Conservation (phyloP, 1,140 invertebrate genomes). For the Pseudoatta argentina region DNA sequence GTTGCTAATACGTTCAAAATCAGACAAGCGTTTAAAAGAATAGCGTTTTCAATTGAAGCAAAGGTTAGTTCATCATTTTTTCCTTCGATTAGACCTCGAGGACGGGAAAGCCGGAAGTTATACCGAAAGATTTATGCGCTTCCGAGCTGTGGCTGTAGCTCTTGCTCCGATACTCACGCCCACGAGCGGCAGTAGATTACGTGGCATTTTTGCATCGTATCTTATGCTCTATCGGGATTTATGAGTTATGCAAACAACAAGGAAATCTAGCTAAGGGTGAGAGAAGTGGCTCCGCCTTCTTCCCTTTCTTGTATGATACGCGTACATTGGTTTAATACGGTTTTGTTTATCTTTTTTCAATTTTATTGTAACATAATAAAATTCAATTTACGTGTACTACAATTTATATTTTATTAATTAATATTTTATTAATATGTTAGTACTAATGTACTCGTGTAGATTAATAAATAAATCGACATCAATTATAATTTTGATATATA, state of each 20-base stretch:
- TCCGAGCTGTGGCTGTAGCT: constrained; percentile 55
- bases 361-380: constrained; percentile 9
- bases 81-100: constrained; percentile 2
- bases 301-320: neutral
- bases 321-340: constrained; percentile 35
- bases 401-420: constrained; percentile 22
- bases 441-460: too few relatives aligned
- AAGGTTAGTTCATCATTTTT: constrained; percentile 6
- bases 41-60: constrained; percentile 9
- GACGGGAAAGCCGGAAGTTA: constrained; percentile 64
- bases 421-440: neutral
- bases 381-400: neutral
- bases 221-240: constrained; percentile 74
- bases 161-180: constrained; percentile 65
- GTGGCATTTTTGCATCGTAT: constrained; percentile 73
- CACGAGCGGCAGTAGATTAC: constrained; percentile 78
- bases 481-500: too few relatives aligned
- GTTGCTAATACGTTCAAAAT: neutral
- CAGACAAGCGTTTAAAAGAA: neutral
- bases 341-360: neutral
- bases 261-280: constrained; percentile 67
- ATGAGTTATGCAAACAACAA: constrained; percentile 78
- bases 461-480: too few relatives aligned
- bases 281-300: constrained; percentile 19
- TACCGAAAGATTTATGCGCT: constrained; percentile 61